Conservation (phyloP, 2,888 invertebrate species). For the Cheilosia soror region DNA sequence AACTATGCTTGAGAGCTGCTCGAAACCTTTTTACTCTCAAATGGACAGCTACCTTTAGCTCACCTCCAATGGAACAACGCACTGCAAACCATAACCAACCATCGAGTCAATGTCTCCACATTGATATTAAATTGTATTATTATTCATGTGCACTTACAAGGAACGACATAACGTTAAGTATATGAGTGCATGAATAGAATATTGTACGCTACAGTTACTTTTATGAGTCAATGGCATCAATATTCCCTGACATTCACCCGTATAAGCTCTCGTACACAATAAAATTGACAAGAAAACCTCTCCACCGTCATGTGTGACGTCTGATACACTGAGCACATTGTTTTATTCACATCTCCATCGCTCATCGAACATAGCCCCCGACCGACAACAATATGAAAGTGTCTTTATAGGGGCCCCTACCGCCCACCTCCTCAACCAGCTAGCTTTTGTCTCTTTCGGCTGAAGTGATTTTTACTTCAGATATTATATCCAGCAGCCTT, state of each 20-base stretch:
- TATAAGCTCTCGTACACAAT: conserved; percentile 1
- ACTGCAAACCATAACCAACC: neutral
- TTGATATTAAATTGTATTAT: conserved; percentile 10
- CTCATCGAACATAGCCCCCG: conserved; percentile 24
- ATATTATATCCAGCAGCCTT: neutral
- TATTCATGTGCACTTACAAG: conserved; percentile 9
- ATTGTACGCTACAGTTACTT: conserved; percentile 38
- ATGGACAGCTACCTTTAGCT: too few species aligned
- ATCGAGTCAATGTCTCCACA: conserved; percentile 3
- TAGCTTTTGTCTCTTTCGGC: conserved; percentile 44
- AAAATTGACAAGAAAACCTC: conserved; percentile 7
- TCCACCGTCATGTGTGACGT: neutral
- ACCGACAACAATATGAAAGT: neutral
- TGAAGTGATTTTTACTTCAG: conserved; percentile 15
- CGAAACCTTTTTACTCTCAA: too few species aligned
- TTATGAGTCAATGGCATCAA: conserved; percentile 59
- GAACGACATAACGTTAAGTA: conserved; percentile 11
- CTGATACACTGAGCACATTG: neutral
- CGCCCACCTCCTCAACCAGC: neutral
- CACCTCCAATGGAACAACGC: neutral
- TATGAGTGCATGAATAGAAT: conserved; percentile 15
- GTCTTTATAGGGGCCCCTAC: neutral
- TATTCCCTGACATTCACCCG: conserved; percentile 58
- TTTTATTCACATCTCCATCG: conserved; percentile 5
- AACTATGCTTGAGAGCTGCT: too few species aligned